Evolutionary conservation across 2,888 invertebrate species (phyloP), one percentile per base, ranked within the genome.

Genomic region (Malthinus flaveolus): DNA sequence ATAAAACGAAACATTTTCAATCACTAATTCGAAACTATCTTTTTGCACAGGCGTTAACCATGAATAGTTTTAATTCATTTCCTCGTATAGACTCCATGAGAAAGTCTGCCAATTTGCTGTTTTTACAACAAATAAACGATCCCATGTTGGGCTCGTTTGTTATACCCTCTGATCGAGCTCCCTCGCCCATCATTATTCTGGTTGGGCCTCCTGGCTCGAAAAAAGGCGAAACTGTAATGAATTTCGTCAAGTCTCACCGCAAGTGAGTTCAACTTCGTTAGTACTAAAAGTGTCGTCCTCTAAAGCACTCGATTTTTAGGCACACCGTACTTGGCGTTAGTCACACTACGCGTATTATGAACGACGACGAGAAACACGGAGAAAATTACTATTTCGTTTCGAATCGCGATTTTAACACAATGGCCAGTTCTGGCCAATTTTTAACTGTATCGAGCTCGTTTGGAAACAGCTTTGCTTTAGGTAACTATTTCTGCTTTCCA

Each of bases 381-480:
- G 68, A 68, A 37, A 66, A 71, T 32, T 79, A 74, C 59, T 70
- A 78, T 61, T 77, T 71, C 49, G 65, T 79, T 6, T 63, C 66
- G 1, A 63, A 71, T 7, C 73, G 76, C 51, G 60, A 70, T 35
- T 81, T 81, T 59, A 72, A 74, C 39, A 68, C 73, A 8, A 74
- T 80, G 72, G 66, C 76, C 1, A 68, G 74, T 32, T 65, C 71
- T n/a, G 80, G 80, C 9, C 72, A 77, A 52, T 79, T 81, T 62
- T 58, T 79, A n/a, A 72, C 78, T 0, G 71, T 77, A n/a, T 73
- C 76, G 12, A 78, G 79, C 62, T 59, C 72, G 23, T 63, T 79
- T 7, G 80, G 80, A 5, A 61, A 77, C 46, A 75, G 72, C 58
- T 80, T 77, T 65, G 81, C 80, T 51, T 75, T 81, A 58, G 72